Conservation (phyloP, 2,113 vertebrate species). For the Morone saxatilis region DNA sequence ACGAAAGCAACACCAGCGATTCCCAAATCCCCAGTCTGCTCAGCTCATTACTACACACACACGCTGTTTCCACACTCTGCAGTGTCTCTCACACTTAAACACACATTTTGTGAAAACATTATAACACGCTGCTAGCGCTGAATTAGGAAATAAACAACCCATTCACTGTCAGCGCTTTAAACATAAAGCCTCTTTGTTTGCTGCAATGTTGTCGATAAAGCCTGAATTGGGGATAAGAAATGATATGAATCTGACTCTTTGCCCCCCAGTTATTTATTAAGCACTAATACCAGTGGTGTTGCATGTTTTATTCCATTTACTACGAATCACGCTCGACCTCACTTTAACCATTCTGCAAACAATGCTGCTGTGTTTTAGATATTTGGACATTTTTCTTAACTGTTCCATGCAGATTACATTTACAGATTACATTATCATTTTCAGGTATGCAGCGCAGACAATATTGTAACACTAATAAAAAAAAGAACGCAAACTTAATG, state of each 20-base stretch:
- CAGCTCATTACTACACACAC: constrained; percentile 50
- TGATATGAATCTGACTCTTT: background rate
- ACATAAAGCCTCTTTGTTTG: constrained; percentile 34
- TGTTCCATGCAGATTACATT: background rate
- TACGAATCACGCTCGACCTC: background rate
- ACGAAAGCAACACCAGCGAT: constrained; percentile 34
- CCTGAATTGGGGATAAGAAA: background rate
- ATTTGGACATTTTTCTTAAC: background rate
- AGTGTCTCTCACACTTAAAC: constrained; percentile 21
- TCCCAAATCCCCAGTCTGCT: constrained; percentile 39
- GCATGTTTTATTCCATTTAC: background rate
- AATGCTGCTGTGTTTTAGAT: background rate
- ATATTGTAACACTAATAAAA: background rate
- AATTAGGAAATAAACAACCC: constrained; percentile 48
- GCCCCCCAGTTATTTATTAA: background rate
- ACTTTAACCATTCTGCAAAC: background rate
- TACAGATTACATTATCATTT: too few species aligned
- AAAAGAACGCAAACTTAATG: background rate
- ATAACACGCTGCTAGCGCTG: constrained; percentile 5
- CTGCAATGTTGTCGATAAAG: constrained; percentile 2
- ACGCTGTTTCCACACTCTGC: constrained; percentile 19
- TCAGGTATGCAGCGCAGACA: too few species aligned
- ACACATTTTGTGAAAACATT: constrained; percentile 43
- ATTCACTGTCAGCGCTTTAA: constrained; percentile 9
- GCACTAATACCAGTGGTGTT: background rate